phyloP scores from a whole-genome alignment of 2,797 vertebrate genomes.

The Anas capensis region DNA sequence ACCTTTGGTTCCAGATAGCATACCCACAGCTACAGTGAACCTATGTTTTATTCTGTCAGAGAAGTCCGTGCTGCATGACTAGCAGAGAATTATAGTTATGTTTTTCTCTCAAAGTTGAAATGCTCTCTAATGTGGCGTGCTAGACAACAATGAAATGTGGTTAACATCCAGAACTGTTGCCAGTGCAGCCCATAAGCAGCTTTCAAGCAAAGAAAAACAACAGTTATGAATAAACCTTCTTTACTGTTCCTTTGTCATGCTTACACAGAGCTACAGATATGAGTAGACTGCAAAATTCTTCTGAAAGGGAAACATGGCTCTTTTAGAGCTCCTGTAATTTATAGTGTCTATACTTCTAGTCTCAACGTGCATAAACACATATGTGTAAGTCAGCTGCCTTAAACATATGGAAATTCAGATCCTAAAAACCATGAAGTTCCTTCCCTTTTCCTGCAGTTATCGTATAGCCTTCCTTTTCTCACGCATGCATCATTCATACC shows the following conservation, averaged over 20 bases:
- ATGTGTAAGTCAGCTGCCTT: not conserved
- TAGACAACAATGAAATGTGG: slow-evolving; percentile 50
- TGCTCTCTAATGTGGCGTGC: slow-evolving; percentile 46
- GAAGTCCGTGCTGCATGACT: slow-evolving; percentile 35
- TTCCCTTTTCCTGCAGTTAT: not conserved
- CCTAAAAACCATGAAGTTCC: not conserved
- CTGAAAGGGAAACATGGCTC: not conserved
- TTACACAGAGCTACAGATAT: not conserved
- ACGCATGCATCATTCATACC: not conserved
- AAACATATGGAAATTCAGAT: not conserved
- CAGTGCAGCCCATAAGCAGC: slow-evolving; percentile 25
- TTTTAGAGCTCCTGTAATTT: not conserved
- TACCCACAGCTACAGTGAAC: slow-evolving; percentile 17
- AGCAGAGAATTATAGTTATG: slow-evolving; percentile 50
- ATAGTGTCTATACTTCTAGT: not conserved
- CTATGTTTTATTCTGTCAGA: slow-evolving; percentile 53
- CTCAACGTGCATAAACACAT: not conserved
- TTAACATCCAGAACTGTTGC: slow-evolving; percentile 61
- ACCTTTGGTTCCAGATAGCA: slow-evolving; percentile 38
- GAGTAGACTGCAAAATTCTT: not conserved
- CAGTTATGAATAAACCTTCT: slow-evolving; percentile 5
- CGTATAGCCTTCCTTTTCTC: not conserved
- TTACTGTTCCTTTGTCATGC: not conserved
- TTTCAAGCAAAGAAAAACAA: slow-evolving; percentile 59
- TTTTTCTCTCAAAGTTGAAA: slow-evolving; percentile 64